These are phyloP conservation scores for Aphodius sticticus DNA, from an alignment of 2,888 invertebrate genomes.

Conservation along the genomic window DNA sequence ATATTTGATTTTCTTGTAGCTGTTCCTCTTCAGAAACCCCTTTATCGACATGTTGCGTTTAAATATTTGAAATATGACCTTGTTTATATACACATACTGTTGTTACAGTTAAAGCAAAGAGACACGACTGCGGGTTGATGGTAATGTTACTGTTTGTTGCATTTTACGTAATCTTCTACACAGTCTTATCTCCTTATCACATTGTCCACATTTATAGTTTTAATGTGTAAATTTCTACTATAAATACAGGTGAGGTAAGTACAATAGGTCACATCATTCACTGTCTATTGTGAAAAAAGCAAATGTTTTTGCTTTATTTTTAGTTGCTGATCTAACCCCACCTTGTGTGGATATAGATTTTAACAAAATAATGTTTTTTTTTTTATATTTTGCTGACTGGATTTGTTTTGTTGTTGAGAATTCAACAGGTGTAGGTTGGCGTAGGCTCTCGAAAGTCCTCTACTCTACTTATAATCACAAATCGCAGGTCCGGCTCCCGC, in stretches of 20 bases:
- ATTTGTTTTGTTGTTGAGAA: background rate
- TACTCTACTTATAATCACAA: background rate
- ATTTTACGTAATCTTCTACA: background rate
- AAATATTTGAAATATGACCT: background rate
- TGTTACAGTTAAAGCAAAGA: background rate
- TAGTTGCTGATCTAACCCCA: background rate
- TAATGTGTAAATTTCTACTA: background rate
- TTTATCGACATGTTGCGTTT: constrained; percentile 33
- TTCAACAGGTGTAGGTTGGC: background rate
- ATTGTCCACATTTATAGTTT: background rate
- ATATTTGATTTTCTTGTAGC: constrained; percentile 37
- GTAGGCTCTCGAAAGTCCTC: background rate
- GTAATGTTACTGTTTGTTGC: background rate
- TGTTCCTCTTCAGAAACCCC: constrained; percentile 30
- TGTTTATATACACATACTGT: background rate
- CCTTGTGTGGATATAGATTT: background rate
- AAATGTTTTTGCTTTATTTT: background rate
- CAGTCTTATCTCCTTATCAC: background rate
- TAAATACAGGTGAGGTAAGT: background rate
- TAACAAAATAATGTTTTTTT: background rate
- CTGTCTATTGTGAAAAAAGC: background rate
- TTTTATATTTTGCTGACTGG: background rate
- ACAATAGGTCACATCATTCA: background rate
- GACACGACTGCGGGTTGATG: background rate
- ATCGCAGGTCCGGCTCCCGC: background rate